Evolutionary conservation across 2,888 invertebrate genomes (phyloP).

Genomic region (Cryptocephalus moraei): DNA sequence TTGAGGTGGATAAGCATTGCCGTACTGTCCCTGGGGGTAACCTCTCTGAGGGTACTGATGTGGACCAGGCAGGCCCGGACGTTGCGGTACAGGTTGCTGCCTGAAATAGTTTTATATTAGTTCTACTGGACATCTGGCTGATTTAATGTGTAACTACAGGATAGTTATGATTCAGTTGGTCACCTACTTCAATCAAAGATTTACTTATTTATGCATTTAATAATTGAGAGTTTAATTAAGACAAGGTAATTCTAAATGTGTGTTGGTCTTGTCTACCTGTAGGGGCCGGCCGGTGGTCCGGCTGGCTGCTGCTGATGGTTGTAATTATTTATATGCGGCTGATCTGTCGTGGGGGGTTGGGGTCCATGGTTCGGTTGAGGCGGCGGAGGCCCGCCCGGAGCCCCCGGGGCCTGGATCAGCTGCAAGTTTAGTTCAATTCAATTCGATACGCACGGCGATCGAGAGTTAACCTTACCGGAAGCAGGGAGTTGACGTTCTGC

Average conservation of each 20-base stretch:
- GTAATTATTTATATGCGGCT: conserved; percentile 37
- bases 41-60: conserved; percentile 40
- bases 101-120: conserved; percentile 3
- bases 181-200: no score
- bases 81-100: conserved; percentile 38
- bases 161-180: no score
- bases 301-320: conserved; percentile 39
- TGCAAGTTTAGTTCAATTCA: conserved; percentile 21
- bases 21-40: conserved; percentile 58
- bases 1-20: conserved; percentile 55
- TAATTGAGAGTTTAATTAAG: no score
- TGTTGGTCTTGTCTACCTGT: conserved; percentile 8
- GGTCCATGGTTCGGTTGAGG: conserved; percentile 26
- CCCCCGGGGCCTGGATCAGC: conserved; percentile 45
- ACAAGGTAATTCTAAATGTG: background rate
- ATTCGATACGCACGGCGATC: background rate
- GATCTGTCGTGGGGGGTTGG: conserved; percentile 27
- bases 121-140: background rate
- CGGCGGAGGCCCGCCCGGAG: conserved; percentile 33
- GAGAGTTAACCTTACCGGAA: conserved; percentile 61
- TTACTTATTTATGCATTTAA: no score
- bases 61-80: conserved; percentile 36
- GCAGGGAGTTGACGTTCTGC: conserved; percentile 80
- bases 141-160: no score
- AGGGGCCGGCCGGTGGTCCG: conserved; percentile 20